phyloP scores from a whole-genome alignment of 2,888 invertebrate species.

The Callyntrura sp. region DNA sequence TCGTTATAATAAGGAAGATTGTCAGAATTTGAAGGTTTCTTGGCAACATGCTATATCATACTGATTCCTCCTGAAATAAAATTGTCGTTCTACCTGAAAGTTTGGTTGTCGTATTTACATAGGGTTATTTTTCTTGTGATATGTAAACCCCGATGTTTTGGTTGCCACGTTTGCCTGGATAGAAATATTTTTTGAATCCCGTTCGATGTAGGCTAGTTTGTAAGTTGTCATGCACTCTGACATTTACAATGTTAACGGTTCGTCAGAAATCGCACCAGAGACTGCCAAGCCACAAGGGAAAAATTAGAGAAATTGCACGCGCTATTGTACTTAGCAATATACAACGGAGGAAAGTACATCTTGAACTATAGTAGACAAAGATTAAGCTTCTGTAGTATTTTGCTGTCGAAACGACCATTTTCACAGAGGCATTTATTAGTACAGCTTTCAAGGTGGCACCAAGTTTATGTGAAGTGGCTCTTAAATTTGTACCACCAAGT shows the following conservation, averaged over 20 bases:
- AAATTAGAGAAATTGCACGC: background rate
- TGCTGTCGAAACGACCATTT: background rate
- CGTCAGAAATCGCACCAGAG: background rate
- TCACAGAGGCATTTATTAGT: constrained; percentile 5
- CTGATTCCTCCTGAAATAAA: no score
- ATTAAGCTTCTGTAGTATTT: background rate
- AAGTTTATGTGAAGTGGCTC: constrained; percentile 68
- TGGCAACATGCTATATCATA: no score
- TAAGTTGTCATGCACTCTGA: no score
- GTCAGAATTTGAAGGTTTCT: no score
- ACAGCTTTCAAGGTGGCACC: constrained; percentile 68
- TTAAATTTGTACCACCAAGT: constrained; percentile 65
- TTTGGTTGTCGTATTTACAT: no score
- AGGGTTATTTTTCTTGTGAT: no score
- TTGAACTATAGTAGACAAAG: background rate
- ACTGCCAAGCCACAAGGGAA: background rate
- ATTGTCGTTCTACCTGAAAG: no score
- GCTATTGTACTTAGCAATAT: background rate
- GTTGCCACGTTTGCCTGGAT: no score
- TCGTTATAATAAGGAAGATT: no score
- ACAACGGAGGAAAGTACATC: background rate
- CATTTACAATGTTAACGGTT: background rate
- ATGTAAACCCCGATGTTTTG: no score
- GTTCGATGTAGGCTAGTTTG: no score
- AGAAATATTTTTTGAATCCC: no score